Conservation (phyloP, 2,888 invertebrate genomes). For the Drosophila diplacantha region DNA sequence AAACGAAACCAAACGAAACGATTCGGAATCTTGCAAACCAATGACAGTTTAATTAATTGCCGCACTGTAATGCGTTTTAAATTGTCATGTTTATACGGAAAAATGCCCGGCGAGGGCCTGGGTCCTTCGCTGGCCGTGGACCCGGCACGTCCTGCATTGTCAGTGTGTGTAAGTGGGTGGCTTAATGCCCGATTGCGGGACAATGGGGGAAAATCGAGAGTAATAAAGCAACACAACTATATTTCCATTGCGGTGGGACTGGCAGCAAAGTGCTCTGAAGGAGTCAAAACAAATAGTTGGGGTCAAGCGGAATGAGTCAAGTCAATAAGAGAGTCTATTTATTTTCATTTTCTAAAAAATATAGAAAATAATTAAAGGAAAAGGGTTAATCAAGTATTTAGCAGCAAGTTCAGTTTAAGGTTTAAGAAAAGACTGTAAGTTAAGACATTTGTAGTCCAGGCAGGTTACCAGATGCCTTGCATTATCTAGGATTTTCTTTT, state of each 20-base stretch:
- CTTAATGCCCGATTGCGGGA: conserved; percentile 35
- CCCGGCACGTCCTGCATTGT: conserved; percentile 23
- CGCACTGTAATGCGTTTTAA: conserved; percentile 71
- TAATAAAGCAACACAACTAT: conserved; percentile 33
- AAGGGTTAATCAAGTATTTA: neutral
- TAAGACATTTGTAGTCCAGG: neutral
- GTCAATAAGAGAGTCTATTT: neutral
- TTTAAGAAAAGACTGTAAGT: neutral
- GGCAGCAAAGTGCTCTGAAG: neutral
- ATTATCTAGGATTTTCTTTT: neutral
- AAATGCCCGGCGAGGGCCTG: conserved; percentile 39
- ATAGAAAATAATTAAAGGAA: neutral
- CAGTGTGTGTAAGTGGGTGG: conserved; percentile 22
- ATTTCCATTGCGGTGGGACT: neutral
- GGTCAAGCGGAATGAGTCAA: neutral
- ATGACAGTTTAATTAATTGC: conserved; percentile 73
- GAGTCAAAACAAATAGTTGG: conserved; percentile 3
- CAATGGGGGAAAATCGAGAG: conserved; percentile 41
- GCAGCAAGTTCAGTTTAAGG: neutral
- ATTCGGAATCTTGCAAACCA: conserved; percentile 71
- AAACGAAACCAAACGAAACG: conserved; percentile 52
- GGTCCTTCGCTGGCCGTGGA: conserved; percentile 20
- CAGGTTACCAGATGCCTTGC: neutral
- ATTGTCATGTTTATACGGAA: conserved; percentile 71
- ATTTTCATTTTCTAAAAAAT: neutral